A percentile compares a stretch with the other conserved stretches of the same genome.
Evolutionary conservation across 2,888 invertebrate species (phyloP).

Genomic region (Leucania comma): DNA sequence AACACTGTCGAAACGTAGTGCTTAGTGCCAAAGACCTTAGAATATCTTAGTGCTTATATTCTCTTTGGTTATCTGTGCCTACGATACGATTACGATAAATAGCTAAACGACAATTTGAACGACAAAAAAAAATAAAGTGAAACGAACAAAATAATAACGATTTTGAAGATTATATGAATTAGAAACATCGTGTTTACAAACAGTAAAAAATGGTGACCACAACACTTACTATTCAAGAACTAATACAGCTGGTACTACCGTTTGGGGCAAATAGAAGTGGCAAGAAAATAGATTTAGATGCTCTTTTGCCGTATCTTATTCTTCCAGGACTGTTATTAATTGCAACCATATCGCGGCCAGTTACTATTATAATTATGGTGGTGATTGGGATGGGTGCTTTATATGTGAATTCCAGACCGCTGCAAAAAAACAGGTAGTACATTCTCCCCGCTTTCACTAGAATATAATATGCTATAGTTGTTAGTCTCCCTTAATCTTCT

Average conservation of each 20-base stretch:
- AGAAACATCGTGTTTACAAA: conserved; percentile 5
- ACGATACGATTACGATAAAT: conserved; percentile 18
- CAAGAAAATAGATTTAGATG: conserved; percentile 82
- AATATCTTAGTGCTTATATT: too few relatives aligned
- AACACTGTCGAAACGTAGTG: too few relatives aligned
- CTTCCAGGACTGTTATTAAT: conserved; percentile 81
- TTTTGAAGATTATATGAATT: not conserved
- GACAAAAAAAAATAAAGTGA: conserved; percentile 17
- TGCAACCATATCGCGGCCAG: conserved; percentile 79
- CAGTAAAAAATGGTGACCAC: conserved; percentile 72
- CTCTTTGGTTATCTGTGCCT: too few relatives aligned
- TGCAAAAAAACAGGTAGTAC: conserved; percentile 84
- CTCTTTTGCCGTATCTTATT: conserved; percentile 83
- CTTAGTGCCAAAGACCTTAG: too few relatives aligned
- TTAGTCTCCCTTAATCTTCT: not conserved
- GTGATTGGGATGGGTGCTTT: conserved; percentile 84
- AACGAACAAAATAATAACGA: conserved; percentile 14
- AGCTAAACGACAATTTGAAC: conserved; percentile 5
- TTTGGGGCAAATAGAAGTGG: conserved; percentile 73
- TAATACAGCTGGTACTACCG: conserved; percentile 65
- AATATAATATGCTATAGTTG: conserved; percentile 22
- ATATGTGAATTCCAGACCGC: conserved; percentile 84
- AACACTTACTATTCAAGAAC: conserved; percentile 79
- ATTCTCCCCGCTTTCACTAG: conserved; percentile 40
- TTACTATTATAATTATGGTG: conserved; percentile 83